Conservation (phyloP, 2,113 vertebrate genomes). For the Haemorhous mexicanus region DNA sequence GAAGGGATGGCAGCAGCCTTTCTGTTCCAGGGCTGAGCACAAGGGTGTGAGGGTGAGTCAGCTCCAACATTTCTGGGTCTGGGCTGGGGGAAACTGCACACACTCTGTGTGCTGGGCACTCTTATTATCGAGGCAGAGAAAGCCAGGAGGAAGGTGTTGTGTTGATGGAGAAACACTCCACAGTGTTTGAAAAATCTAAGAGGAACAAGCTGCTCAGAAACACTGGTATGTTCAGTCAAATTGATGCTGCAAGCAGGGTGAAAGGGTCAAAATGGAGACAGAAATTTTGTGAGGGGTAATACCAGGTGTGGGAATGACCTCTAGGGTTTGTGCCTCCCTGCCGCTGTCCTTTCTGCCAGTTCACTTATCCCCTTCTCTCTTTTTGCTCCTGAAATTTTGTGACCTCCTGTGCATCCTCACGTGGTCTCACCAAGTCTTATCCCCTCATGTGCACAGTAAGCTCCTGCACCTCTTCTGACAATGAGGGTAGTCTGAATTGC, state of each 20-base stretch:
- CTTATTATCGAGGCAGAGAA: background rate
- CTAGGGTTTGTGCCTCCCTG: background rate
- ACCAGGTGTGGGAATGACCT: background rate
- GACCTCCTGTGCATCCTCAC: too few relatives aligned
- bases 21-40: background rate
- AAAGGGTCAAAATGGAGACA: background rate
- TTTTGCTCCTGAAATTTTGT: background rate
- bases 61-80: background rate
- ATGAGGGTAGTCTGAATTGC: background rate
- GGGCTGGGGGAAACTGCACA: background rate
- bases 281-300: background rate
- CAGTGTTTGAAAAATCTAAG: background rate
- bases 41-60: background rate
- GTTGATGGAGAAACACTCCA: background rate
- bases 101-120: background rate
- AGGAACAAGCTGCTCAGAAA: background rate
- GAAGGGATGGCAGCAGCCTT: background rate
- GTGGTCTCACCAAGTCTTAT: background rate
- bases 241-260: background rate
- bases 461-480: background rate
- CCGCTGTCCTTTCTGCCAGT: background rate
- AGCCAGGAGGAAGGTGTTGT: background rate
- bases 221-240: accelerated
- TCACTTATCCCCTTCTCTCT: background rate
- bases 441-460: background rate